phyloP scores from a whole-genome alignment of 2,797 vertebrate species.

The Pelodytes ibericus region DNA sequence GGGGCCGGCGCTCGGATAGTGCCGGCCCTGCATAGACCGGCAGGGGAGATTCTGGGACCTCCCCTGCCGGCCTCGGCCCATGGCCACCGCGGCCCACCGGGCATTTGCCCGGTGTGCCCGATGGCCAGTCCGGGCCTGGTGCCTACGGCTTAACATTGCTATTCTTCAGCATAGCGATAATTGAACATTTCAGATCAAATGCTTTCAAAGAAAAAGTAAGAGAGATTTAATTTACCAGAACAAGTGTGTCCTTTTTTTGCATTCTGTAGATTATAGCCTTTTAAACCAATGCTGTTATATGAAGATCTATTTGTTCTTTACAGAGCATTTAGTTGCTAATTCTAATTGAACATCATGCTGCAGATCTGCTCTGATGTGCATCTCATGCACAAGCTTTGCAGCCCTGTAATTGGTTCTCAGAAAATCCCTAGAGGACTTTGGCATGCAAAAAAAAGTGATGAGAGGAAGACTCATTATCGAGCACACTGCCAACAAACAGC shows the following conservation, averaged over 20 bases:
- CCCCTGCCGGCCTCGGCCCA: no score
- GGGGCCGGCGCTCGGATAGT: no score
- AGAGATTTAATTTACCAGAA: slow-evolving; percentile 46
- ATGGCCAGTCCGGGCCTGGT: no score
- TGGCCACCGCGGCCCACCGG: no score
- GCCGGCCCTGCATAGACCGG: no score
- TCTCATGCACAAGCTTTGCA: slow-evolving; percentile 21
- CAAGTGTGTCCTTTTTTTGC: slow-evolving; percentile 8
- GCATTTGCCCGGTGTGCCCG: no score
- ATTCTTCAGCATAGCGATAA: slow-evolving; percentile 16
- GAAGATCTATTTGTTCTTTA: slow-evolving; percentile 38
- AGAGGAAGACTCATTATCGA: slow-evolving; percentile 16
- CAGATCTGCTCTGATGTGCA: slow-evolving; percentile 12
- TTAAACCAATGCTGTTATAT: slow-evolving; percentile 31
- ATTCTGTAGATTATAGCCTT: slow-evolving; percentile 20
- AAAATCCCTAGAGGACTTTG: slow-evolving; percentile 33
- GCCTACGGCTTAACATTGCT: slow-evolving; percentile 7
- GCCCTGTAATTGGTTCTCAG: slow-evolving; percentile 31
- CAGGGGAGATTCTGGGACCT: no score
- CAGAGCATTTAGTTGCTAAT: slow-evolving; percentile 43
- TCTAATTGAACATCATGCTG: slow-evolving; percentile 35
- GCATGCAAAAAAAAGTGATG: slow-evolving; percentile 17
- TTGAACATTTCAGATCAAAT: slow-evolving; percentile 42
- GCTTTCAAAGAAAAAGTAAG: slow-evolving; percentile 27
- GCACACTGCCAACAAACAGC: not conserved